Percentiles rank a stretch among this genome's conserved stretches.
phyloP scores from a whole-genome alignment of 2,113 vertebrate species.

The Eretmochelys imbricata region DNA sequence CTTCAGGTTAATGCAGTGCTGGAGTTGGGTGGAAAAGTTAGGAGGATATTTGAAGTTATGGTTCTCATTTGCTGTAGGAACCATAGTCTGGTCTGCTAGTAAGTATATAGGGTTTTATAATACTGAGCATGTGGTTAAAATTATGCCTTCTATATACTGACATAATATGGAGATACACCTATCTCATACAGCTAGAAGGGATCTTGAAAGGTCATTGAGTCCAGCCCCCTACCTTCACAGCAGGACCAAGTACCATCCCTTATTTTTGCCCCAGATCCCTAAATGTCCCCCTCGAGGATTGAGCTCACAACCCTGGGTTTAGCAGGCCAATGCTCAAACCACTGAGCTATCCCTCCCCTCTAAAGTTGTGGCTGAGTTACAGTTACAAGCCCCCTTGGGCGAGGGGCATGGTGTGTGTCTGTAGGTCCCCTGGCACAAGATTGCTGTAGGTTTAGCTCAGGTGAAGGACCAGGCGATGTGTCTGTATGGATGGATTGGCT shows the following conservation, averaged over 20 bases:
- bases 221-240: too few species aligned
- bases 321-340: too few species aligned
- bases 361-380: fast-evolving
- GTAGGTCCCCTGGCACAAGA: background rate
- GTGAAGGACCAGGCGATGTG: constrained; percentile 13
- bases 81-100: background rate
- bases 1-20: fast-evolving
- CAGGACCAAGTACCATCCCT: too few species aligned
- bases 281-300: too few species aligned
- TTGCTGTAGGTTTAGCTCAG: constrained; percentile 27
- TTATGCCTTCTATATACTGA: background rate
- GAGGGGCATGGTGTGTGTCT: background rate
- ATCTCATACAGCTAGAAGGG: too few species aligned
- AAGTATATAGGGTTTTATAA: background rate
- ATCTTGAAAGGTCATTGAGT: too few species aligned
- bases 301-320: too few species aligned
- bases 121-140: background rate
- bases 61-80: background rate
- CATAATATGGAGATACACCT: too few species aligned
- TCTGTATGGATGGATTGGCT: constrained; percentile 1
- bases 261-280: too few species aligned
- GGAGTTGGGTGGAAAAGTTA: background rate
- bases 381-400: background rate
- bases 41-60: fast-evolving
- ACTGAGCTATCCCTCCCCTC: too few species aligned